A percentile compares a stretch with the other conserved stretches of the same genome.
phyloP scores from a whole-genome alignment of 2,797 vertebrate species.

The Sorex maritimensis region DNA sequence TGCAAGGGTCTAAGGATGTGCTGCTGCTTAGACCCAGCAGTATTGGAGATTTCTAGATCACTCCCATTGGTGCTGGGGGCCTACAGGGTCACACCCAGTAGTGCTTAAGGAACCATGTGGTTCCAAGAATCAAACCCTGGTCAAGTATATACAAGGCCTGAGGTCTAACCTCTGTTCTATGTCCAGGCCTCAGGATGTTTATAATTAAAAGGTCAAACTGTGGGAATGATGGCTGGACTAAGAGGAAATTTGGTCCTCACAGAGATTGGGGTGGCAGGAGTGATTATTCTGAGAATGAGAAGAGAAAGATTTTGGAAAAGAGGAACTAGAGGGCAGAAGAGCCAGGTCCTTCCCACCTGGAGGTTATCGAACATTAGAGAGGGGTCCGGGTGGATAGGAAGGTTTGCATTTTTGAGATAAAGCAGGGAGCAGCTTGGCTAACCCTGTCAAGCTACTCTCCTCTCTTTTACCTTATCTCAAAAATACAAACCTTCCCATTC shows the following conservation, averaged over 20 bases:
- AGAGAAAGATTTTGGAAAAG: constrained; percentile 1
- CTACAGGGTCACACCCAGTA: too few relatives aligned
- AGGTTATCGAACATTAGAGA: neutral
- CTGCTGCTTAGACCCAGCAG: too few relatives aligned
- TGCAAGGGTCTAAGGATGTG: too few relatives aligned
- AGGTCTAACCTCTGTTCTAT: too few relatives aligned
- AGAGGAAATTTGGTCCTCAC: neutral
- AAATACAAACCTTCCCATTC: neutral
- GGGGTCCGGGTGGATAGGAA: neutral
- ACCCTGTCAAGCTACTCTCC: neutral
- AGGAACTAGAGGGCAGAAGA: neutral
- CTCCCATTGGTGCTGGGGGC: too few relatives aligned
- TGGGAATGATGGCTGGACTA: neutral
- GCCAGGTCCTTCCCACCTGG: constrained; percentile 9
- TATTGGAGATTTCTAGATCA: too few relatives aligned
- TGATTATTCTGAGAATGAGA: neutral
- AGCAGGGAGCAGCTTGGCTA: neutral
- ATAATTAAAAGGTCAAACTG: constrained; percentile 20
- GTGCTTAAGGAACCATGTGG: too few relatives aligned
- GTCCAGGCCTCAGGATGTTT: neutral
- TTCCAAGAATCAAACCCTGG: too few relatives aligned
- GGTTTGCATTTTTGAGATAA: neutral
- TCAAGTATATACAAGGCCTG: too few relatives aligned
- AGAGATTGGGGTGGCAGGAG: neutral
- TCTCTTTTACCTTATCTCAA: neutral